Base-by-base conservation (phyloP, 2,888 invertebrate genomes). In the Polyommatus icarus region DNA sequence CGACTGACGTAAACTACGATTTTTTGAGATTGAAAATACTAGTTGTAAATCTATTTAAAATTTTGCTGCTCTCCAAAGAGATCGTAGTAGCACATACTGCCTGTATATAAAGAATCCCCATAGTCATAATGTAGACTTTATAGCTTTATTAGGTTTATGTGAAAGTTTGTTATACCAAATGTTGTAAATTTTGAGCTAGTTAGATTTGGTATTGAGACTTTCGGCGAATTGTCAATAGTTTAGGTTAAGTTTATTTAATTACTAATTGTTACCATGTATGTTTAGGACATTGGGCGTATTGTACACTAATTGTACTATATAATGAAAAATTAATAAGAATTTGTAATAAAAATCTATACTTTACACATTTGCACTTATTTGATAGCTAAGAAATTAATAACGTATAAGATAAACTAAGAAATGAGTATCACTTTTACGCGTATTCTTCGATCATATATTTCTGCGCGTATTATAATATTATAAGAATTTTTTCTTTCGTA, bases 91-190 rank as follows among this genome's bases (percentile, higher is more conserved):
- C 32, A 76, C 59, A 40, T 78, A 78, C 67, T 78, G 79, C 80
- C 78, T 88, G 86, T 87, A 88, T 83, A 89, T 87, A 89, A 86
- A 86, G 83, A 85, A 81, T 81, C 87, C 87, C 87, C 89, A 84
- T 91, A 93, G 93, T 94, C 92, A 93, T 91, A 90, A 85, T 86
- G 88, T 90, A 90, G 87, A 90, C 87, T 88, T 84, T 84, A 91
- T 92, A 94, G 94, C 94, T 94, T 94, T 94, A 94, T 85, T 90
- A 92, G 87, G 80, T 88, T 85, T 85, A 85, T 85, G 86, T 84
- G 87, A 90, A 88, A 93, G 91, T 91, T 90, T 93, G 84, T 89
- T 91, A 87, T 91, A 92, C 93, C 93, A 92, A 94, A 94, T 90
- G 92, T 87, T 93, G 90, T 93, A 91, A 91, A 92, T 91, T 92